These are phyloP conservation scores for Panopea generosa DNA, from an alignment of 2,888 invertebrate species.

Conservation along the genomic window DNA sequence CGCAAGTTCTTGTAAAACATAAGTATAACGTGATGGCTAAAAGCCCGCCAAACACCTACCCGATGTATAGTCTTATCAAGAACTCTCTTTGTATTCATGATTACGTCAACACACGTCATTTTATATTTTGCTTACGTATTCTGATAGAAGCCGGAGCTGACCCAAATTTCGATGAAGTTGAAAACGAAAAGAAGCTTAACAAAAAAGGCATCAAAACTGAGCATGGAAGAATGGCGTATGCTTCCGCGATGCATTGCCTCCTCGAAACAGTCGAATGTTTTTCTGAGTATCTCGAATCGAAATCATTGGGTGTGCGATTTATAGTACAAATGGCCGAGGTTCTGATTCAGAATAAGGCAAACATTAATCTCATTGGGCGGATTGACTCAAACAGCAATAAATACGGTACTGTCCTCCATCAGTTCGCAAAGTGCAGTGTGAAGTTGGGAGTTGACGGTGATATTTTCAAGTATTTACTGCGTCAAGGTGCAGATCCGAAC, in stretches of 20 bases:
- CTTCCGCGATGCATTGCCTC: conserved; percentile 73
- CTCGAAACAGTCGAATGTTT: conserved; percentile 73
- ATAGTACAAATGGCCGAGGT: conserved; percentile 67
- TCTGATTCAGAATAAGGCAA: conserved; percentile 56
- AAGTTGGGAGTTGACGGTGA: conserved; percentile 67
- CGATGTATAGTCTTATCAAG: conserved; percentile 79
- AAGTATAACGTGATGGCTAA: conserved; percentile 71
- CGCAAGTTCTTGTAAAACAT: conserved; percentile 73
- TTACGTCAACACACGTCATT: conserved; percentile 71
- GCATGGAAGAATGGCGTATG: conserved; percentile 66
- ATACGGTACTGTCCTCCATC: conserved; percentile 71
- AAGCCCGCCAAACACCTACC: conserved; percentile 76
- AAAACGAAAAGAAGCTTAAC: conserved; percentile 55
- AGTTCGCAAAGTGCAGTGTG: conserved; percentile 73
- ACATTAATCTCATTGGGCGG: conserved; percentile 56
- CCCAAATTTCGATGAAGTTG: conserved; percentile 79
- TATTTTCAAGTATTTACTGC: conserved; percentile 70
- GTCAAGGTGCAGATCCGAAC: conserved; percentile 74
- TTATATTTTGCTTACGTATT: conserved; percentile 69
- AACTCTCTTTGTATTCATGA: conserved; percentile 73
- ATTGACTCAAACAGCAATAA: conserved; percentile 60
- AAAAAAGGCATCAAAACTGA: conserved; percentile 61
- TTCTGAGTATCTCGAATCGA: conserved; percentile 66
- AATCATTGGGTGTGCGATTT: conserved; percentile 63
- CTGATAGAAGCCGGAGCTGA: conserved; percentile 77